A percentile compares a stretch with the other conserved stretches of the same genome.
Evolutionary conservation across 2,888 invertebrate species (phyloP).

Genomic region (Harpagoxenus sublaevis): DNA sequence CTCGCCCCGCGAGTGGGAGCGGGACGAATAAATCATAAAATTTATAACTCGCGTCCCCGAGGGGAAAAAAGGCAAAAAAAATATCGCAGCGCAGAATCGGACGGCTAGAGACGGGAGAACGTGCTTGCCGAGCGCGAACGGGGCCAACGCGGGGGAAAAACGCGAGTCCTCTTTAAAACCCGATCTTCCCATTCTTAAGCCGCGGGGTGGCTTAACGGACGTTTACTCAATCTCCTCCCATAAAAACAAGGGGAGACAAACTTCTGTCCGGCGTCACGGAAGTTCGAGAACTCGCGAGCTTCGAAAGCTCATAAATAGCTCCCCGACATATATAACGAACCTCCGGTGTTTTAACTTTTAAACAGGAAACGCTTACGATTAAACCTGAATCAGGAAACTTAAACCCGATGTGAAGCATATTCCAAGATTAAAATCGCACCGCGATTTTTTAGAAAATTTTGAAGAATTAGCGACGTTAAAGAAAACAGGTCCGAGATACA

Average conservation of each 20-base stretch:
- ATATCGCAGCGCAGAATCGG: constrained; percentile 18
- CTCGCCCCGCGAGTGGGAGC: constrained; percentile 45
- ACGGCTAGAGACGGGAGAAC: constrained; percentile 12
- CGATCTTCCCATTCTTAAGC: neutral
- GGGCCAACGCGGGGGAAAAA: neutral
- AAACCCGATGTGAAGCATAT: neutral
- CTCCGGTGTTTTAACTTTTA: neutral
- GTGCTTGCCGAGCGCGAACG: neutral
- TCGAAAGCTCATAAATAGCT: constrained; percentile 21
- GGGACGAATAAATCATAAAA: constrained; percentile 82
- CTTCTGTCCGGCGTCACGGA: neutral
- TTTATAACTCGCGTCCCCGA: constrained; percentile 74
- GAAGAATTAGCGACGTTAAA: neutral
- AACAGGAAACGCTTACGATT: neutral
- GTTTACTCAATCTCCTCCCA: neutral
- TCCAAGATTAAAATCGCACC: neutral
- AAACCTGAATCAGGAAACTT: neutral
- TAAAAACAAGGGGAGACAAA: constrained; percentile 14
- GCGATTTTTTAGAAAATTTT: neutral
- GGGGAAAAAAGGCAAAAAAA: constrained; percentile 26
- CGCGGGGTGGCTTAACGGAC: neutral
- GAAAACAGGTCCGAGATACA: neutral
- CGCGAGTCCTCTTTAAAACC: neutral
- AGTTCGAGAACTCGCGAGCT: neutral
- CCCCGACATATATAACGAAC: neutral